Conservation (phyloP, 1,140 invertebrate genomes). For the Centruroides sculpturatus region DNA sequence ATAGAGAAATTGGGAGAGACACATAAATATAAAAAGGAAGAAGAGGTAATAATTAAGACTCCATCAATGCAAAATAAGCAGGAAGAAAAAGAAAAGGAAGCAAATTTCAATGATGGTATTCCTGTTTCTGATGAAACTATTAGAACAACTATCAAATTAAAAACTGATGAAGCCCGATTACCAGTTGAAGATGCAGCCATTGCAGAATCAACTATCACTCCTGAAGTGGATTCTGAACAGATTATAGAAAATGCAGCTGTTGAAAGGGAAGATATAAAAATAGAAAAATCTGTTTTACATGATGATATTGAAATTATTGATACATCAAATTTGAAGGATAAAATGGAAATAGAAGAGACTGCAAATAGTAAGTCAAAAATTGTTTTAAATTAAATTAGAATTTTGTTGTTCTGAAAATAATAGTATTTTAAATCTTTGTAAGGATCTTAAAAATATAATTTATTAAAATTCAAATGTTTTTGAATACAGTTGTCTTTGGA, state of each 20-base stretch:
- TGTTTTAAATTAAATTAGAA: too few species aligned
- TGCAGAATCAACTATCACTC: background rate
- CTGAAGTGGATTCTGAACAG: background rate
- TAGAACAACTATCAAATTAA: background rate
- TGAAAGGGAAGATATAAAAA: background rate
- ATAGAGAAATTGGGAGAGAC: too few species aligned
- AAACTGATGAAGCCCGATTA: background rate
- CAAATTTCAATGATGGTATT: background rate
- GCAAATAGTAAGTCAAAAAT: background rate
- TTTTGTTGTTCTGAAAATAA: too few species aligned
- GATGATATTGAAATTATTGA: conserved; percentile 1
- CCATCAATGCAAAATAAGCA: background rate
- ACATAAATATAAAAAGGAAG: background rate
- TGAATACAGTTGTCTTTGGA: too few species aligned
- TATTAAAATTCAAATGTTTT: too few species aligned
- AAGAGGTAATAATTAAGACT: background rate
- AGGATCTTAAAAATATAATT: too few species aligned
- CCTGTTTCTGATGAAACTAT: background rate
- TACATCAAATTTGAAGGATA: background rate
- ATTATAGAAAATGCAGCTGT: background rate
- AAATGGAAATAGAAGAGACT: background rate
- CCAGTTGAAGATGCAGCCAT: background rate
- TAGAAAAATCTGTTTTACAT: background rate
- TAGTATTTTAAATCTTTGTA: too few species aligned
- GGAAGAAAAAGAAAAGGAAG: background rate